Percentiles rank a stretch among this genome's conserved stretches.
These are phyloP conservation scores for Smutsia gigantea DNA, from an alignment of 2,797 vertebrate species.

Conservation along the genomic window DNA sequence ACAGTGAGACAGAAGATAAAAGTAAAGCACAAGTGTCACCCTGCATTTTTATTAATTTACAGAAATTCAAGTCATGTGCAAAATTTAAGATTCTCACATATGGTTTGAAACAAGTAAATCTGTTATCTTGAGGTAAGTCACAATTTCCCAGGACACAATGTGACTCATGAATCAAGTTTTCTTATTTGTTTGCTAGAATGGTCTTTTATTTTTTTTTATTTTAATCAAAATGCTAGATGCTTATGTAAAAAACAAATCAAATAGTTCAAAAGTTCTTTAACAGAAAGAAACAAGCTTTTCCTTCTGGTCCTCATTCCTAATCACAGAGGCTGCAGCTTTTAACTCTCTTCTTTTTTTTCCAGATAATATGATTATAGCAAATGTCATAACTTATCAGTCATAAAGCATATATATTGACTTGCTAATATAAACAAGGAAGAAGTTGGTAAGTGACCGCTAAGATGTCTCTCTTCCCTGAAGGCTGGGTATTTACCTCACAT, in stretches of 20 bases:
- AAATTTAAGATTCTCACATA: background rate
- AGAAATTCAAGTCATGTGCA: background rate
- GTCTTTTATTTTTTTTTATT: constrained; percentile 28
- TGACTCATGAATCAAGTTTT: background rate
- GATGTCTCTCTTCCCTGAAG: background rate
- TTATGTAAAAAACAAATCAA: background rate
- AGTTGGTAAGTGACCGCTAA: background rate
- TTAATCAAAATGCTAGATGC: constrained; percentile 28
- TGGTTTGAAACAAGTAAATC: constrained; percentile 18
- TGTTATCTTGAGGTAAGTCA: background rate
- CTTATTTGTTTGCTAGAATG: background rate
- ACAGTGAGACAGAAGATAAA: background rate
- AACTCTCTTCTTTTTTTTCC: background rate
- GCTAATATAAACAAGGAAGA: background rate
- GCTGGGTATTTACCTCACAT: background rate
- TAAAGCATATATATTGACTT: background rate
- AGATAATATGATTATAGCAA: background rate
- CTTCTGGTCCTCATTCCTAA: background rate
- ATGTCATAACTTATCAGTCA: background rate
- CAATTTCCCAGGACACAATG: background rate
- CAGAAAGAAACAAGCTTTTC: background rate
- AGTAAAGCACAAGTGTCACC: background rate
- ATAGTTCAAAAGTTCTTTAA: background rate
- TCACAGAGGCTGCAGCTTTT: background rate
- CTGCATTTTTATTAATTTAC: background rate